These are phyloP conservation scores for Diabrotica undecimpunctata DNA, from an alignment of 1,140 invertebrate species.

Conservation along the genomic window DNA sequence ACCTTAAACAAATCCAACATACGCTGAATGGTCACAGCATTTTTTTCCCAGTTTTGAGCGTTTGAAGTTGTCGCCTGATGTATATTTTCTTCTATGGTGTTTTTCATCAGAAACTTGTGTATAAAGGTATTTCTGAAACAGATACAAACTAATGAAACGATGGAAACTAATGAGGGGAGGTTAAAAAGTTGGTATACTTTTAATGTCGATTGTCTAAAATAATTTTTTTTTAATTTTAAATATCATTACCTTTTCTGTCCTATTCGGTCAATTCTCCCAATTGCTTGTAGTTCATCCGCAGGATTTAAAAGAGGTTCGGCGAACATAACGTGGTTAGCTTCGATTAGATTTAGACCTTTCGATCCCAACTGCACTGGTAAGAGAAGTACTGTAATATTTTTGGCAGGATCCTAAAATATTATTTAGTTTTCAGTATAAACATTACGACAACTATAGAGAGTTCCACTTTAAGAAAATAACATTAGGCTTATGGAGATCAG, in stretches of 20 bases:
- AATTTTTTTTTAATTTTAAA: constrained; percentile 13
- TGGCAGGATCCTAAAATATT: constrained; percentile 42
- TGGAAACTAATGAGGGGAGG: not conserved
- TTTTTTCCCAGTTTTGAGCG: constrained; percentile 39
- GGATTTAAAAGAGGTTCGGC: constrained; percentile 74
- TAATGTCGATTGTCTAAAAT: not conserved
- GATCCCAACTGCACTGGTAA: constrained; percentile 65
- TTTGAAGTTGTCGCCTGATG: constrained; percentile 42
- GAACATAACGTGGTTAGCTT: constrained; percentile 75
- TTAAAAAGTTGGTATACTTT: not conserved
- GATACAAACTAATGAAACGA: constrained; percentile 7
- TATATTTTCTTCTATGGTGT: constrained; percentile 71
- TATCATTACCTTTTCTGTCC: constrained; percentile 65
- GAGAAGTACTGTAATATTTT: constrained; percentile 61
- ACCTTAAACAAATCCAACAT: constrained; percentile 32
- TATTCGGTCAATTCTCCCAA: constrained; percentile 75
- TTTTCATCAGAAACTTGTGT: constrained; percentile 64
- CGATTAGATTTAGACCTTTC: constrained; percentile 76
- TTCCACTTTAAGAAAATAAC: no score
- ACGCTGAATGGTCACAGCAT: constrained; percentile 37
- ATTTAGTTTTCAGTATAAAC: not conserved
- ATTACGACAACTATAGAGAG: no score
- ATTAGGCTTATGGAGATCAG: no score
- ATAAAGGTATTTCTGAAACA: constrained; percentile 55
- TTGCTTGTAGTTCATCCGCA: constrained; percentile 72